Base-by-base conservation (phyloP, 2,888 invertebrate species). In the Fissipunctia ypsillon region DNA sequence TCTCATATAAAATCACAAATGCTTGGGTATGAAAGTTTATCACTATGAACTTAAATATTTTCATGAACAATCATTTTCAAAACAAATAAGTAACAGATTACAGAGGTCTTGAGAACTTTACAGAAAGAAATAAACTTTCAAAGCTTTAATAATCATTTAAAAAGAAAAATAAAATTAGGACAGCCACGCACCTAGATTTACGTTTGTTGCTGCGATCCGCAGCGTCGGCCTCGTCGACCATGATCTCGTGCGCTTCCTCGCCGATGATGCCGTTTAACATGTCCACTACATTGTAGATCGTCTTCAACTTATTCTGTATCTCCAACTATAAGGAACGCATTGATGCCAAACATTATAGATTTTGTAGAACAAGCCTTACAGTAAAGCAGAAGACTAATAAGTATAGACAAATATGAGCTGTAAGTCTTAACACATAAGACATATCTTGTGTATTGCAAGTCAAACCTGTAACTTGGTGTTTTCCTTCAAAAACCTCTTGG, bases 231-330 rank as follows among this genome's bases (percentile, higher is more conserved):
- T 94, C 94, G 0, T 89, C 86, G 2, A 92, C 92, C 2, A 52
- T 84, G 5, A 87, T 65, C 54, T 93, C 93, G 41, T 87, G 89
- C 2, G 93, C 95, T 84, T 97, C 97, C 87, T 98, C 98, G 0
- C 98, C 98, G 88, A 98, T 98, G 90, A 98, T 98, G 50, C 98
- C 98, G 77, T 98, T 98, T 88, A 99, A 96, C 98, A 98, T 98
- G 90, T 98, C 98, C 89, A 99, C 98, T 35, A 98, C 98, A 93
- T 98, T 98, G 94, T 97, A 97, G 91, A 98, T 98, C 0, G 98
- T 98, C 94, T 98, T 98, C 95, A 98, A 95, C 95, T 98, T 98
- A 91, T 97, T 97, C 93, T 97, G 97, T 87, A 98, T 97, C 96
- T 98, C 98, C 92, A 97, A 96, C 98, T 98, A 96, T 76, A 84